Base-by-base conservation (phyloP, 2,797 vertebrate genomes). In the Hafferia zeledoni region DNA sequence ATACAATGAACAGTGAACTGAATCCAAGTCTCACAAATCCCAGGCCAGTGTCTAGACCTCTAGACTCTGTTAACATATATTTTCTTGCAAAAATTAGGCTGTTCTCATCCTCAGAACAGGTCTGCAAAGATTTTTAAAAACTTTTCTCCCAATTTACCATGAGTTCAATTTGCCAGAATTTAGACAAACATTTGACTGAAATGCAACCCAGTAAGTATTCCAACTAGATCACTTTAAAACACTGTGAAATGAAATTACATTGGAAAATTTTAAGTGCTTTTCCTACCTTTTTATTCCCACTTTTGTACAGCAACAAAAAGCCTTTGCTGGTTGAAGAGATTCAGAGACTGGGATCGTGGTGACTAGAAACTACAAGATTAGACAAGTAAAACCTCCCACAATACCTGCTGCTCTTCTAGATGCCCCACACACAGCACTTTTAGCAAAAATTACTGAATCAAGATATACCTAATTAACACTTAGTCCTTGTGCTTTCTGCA, bases 391-490 rank as follows among this genome's bases (percentile, higher is more conserved):
- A 93, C 65, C 87, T 94, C 93, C 95, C 94, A 76, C 92, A 95
- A 83, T 92, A 90, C 79, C 94, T 97, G 94, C 91, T 93, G 77
- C 85, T 91, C 60, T 86, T 93, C 83, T 88, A 84, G 76, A 69
- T 85, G 90, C 65, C 91, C 69, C 75, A 81, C 75, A 87, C 7
- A 4, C 67, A 72, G 67, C 85, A 87, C 72, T 94, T 96, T 96
- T 67, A 91, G 80, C 33, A 88, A 94, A 91, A 92, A 83, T 60
- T 91, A 94, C 85, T 93, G 76, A 96, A 89, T 93, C 82, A 93
- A 94, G 95, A 91, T 83, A 86, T 87, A 82, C 17, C 85, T 94
- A 95, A 95, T 88, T 96, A 96, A 85, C 83, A 91, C 80, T 89
- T 78, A 91, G 69, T 67, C 68, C 71, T 59, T 67, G 64, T 75